Percentiles rank a stretch among this genome's conserved stretches.
These are phyloP conservation scores for Myrmecophaga tridactyla DNA, from an alignment of 2,113 vertebrate genomes.

Conservation along the genomic window DNA sequence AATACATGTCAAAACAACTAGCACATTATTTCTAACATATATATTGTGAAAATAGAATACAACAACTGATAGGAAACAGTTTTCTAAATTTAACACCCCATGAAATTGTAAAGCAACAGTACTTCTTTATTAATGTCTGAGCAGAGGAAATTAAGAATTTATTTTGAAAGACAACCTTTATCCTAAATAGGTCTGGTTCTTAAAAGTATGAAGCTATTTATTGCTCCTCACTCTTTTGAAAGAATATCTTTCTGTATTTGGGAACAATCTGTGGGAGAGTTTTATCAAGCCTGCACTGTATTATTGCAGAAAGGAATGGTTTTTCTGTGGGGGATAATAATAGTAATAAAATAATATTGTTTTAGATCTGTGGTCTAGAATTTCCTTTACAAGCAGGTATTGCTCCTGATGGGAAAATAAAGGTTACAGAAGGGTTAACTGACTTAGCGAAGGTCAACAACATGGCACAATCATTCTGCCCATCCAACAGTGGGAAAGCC, in stretches of 20 bases:
- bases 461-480: background rate
- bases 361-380: conserved; percentile 38
- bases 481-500: background rate
- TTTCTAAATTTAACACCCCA: conserved; percentile 42
- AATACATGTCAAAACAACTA: background rate
- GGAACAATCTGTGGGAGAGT: background rate
- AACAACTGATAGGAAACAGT: background rate
- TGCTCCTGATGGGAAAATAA: conserved; percentile 65
- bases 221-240: background rate
- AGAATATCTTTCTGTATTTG: background rate
- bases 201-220: background rate
- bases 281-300: conserved; percentile 1
- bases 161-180: background rate
- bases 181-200: conserved; percentile 8
- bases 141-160: conserved; percentile 27
- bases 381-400: conserved; percentile 56
- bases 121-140: conserved; percentile 23
- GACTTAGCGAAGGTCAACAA: conserved; percentile 50
- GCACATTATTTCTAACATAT: conserved; percentile 1
- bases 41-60: background rate
- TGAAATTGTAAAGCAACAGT: conserved; percentile 21
- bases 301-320: conserved; percentile 37
- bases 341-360: conserved; percentile 45
- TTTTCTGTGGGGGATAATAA: conserved; percentile 57
- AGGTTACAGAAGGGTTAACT: conserved; percentile 56